These are phyloP conservation scores for Nomada ruficornis DNA, from an alignment of 2,888 invertebrate species.

Conservation along the genomic window DNA sequence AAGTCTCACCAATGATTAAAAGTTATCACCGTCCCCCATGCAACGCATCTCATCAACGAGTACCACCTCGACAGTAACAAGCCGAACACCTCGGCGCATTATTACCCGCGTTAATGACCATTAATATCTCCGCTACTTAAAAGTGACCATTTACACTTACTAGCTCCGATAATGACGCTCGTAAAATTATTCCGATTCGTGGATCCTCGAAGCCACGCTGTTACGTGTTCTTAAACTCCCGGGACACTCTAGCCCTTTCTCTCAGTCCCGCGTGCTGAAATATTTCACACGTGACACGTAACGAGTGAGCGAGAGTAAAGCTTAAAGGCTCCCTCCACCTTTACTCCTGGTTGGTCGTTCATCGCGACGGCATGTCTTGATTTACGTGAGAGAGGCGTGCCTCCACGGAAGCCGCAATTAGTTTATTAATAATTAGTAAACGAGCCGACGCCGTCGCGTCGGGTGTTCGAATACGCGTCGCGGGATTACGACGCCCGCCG, in stretches of 20 bases:
- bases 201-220: conserved; percentile 63
- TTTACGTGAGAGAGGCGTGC: conserved; percentile 82
- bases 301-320: conserved; percentile 70
- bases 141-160: conserved; percentile 43
- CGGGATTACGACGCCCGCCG: conserved; percentile 54
- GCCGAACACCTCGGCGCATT: too few species aligned
- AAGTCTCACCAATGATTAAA: too few species aligned
- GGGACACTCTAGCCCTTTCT: too few species aligned
- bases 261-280: conserved; percentile 43
- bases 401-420: conserved; percentile 82
- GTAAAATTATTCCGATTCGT: conserved; percentile 60
- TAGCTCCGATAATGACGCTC: conserved; percentile 5
- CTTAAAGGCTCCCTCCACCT: conserved; percentile 55
- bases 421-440: conserved; percentile 84
- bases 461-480: conserved; percentile 46
- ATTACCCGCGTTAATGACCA: background rate
- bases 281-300: conserved; percentile 71
- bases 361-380: conserved; percentile 79
- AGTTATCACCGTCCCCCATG: background rate
- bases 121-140: conserved; percentile 34
- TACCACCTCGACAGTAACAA: too few species aligned
- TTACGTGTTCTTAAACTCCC: conserved; percentile 50
- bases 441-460: conserved; percentile 69
- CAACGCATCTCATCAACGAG: background rate
- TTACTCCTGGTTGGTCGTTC: conserved; percentile 41